Evolutionary conservation across 2,888 invertebrate species (phyloP).

Genomic region (Sminthurides aquaticus): DNA sequence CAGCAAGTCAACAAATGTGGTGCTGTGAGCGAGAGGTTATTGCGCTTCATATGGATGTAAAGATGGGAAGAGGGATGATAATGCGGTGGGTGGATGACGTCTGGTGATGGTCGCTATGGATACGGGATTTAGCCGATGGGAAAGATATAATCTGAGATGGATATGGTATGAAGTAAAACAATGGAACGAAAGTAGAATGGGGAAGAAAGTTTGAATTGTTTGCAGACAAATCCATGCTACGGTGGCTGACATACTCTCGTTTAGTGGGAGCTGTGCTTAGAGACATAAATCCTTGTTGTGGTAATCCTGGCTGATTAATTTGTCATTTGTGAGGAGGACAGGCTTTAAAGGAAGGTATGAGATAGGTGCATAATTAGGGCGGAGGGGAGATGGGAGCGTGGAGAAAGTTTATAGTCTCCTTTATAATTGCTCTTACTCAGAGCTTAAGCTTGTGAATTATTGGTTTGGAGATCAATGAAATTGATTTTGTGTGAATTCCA

Average conservation of each 20-base stretch:
- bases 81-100: no score
- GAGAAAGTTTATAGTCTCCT: no score
- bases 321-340: conserved; percentile 1
- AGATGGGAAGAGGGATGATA: no score
- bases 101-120: no score
- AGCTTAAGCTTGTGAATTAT: neutral
- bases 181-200: neutral
- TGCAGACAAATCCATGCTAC: neutral
- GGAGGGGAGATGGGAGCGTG: no score
- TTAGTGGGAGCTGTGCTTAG: neutral
- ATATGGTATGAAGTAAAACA: neutral
- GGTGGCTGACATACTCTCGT: neutral
- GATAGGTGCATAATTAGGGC: neutral
- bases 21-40: no score
- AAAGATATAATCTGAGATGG: neutral
- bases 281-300: neutral
- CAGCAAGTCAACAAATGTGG: no score
- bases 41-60: no score
- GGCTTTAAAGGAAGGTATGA: neutral
- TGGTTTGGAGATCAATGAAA: neutral
- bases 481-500: no score
- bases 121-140: no score
- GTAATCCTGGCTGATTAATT: conserved; percentile 5
- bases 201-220: neutral
- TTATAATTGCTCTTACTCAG: no score